A percentile compares a stretch with the other conserved stretches of the same genome.
These are phyloP conservation scores for Athene noctua DNA, from an alignment of 2,113 vertebrate species.

Conservation along the genomic window DNA sequence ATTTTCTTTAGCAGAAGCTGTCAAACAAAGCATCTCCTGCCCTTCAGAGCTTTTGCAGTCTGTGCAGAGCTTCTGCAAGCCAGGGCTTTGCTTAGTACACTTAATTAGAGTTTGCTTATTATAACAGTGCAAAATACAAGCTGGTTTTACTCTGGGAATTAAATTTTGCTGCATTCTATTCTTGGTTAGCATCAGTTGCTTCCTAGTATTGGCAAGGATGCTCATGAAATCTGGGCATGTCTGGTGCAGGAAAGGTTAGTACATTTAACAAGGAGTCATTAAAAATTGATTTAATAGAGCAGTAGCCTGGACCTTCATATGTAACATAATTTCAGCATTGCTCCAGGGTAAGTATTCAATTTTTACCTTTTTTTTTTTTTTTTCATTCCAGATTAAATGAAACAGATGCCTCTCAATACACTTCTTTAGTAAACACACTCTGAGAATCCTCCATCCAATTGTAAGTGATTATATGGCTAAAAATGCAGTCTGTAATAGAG, in stretches of 20 bases:
- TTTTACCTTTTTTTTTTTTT: not conserved
- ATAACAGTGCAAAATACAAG: constrained; percentile 25
- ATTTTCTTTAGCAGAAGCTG: constrained; percentile 39
- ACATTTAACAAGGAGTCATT: constrained; percentile 38
- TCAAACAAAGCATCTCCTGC: constrained; percentile 36
- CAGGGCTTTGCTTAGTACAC: constrained; percentile 6
- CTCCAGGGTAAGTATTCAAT: constrained; percentile 10
- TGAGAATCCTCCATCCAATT: constrained; percentile 6
- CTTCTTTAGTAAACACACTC: constrained; percentile 22
- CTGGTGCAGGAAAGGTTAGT: not conserved
- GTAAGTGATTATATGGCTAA: constrained; percentile 32
- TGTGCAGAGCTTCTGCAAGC: constrained; percentile 27
- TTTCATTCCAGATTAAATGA: not conserved
- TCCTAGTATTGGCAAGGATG: constrained; percentile 17
- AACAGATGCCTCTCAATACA: constrained; percentile 30
- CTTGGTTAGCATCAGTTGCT: constrained; percentile 27
- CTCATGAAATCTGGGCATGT: constrained; percentile 11
- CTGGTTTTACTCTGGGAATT: constrained; percentile 44
- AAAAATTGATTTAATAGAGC: constrained; percentile 41
- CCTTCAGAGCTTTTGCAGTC: constrained; percentile 38
- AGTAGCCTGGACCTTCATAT: constrained; percentile 16
- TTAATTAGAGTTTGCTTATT: constrained; percentile 45
- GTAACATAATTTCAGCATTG: constrained; percentile 5
- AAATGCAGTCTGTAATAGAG: constrained; percentile 2
- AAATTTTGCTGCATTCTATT: constrained; percentile 35